Conservation (phyloP, 2,888 invertebrate species). For the Heteropelma amictum region DNA sequence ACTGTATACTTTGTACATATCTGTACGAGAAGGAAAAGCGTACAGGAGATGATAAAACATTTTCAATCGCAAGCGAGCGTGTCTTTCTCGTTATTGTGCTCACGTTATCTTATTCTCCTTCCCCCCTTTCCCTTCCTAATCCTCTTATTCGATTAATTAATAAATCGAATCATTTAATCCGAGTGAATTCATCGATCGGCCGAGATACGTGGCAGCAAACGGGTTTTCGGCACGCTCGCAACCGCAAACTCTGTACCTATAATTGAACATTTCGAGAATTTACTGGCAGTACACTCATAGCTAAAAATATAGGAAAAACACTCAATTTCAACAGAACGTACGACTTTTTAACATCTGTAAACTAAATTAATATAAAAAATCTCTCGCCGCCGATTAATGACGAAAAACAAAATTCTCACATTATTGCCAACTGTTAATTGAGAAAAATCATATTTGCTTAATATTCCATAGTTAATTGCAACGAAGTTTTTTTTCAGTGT, state of each 20-base stretch:
- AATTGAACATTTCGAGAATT: constrained; percentile 17
- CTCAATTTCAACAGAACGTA: too few relatives aligned
- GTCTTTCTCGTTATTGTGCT: constrained; percentile 40
- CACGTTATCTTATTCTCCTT: background rate
- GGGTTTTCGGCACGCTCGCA: constrained; percentile 11
- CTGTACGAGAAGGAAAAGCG: constrained; percentile 57
- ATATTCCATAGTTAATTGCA: background rate
- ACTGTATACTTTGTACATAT: constrained; percentile 70
- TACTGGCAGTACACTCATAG: background rate
- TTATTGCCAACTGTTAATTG: background rate
- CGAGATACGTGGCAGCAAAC: constrained; percentile 20
- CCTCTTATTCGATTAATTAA: constrained; percentile 24
- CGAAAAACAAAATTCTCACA: too few relatives aligned
- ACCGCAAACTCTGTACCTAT: constrained; percentile 22
- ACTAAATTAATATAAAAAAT: too few relatives aligned
- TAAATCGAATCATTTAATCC: constrained; percentile 35
- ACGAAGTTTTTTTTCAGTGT: too few relatives aligned
- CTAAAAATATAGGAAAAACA: background rate
- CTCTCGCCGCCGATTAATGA: too few relatives aligned
- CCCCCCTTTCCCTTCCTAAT: background rate
- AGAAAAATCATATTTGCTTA: background rate
- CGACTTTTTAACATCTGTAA: too few relatives aligned
- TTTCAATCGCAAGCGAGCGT: constrained; percentile 54
- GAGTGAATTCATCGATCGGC: constrained; percentile 15
- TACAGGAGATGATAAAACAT: constrained; percentile 20